phyloP scores from a whole-genome alignment of 2,113 vertebrate species.

The Heteronetta atricapilla region DNA sequence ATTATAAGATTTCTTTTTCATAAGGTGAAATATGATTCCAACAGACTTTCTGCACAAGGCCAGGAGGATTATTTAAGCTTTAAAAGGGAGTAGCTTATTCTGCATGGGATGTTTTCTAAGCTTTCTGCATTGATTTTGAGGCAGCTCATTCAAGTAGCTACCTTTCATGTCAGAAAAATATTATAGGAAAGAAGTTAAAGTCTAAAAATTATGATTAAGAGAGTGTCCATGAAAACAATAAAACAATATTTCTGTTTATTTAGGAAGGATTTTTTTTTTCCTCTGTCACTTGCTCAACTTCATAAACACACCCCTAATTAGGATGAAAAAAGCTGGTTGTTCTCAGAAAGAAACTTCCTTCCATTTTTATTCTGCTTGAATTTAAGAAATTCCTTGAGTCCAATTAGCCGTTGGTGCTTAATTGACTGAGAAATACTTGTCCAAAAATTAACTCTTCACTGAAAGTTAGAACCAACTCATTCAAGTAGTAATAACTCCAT shows the following conservation, averaged over 20 bases:
- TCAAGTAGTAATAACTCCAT: not conserved
- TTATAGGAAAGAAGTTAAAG: not conserved
- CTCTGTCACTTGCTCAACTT: not conserved
- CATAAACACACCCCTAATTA: not conserved
- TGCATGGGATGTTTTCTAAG: not conserved
- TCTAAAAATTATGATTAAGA: not conserved
- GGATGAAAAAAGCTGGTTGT: not conserved
- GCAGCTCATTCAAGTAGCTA: not conserved
- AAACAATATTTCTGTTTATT: not conserved
- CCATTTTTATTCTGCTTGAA: not conserved
- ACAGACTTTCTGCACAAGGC: not conserved
- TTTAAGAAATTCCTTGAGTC: not conserved
- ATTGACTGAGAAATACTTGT: not conserved
- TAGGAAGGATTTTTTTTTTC: not conserved
- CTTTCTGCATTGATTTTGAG: not conserved
- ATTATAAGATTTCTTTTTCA: not conserved
- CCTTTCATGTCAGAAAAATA: not conserved
- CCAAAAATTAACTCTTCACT: not conserved
- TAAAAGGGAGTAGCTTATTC: not conserved
- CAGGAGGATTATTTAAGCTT: not conserved
- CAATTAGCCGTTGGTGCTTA: not conserved
- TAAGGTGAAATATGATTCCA: not conserved
- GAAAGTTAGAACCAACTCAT: not conserved
- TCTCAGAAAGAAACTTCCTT: not conserved
- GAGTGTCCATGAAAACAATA: not conserved